Conservation (phyloP, 30 jellyfish, hydroid and myxozoan species). For the Aurelia coerulea region DNA sequence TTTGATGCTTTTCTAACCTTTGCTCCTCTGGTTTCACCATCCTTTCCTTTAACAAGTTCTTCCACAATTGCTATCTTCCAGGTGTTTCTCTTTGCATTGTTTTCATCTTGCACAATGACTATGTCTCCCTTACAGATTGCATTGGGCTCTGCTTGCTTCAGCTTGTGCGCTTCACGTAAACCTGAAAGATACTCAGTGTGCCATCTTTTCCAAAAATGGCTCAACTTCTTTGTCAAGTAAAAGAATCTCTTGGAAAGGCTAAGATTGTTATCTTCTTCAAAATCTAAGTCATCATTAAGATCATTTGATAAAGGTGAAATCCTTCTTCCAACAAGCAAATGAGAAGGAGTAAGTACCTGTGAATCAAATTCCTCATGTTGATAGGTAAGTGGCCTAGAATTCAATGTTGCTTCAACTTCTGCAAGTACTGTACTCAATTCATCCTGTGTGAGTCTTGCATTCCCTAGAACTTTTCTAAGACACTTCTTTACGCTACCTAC, state of each 20-base stretch:
- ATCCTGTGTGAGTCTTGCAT: constrained; percentile 16
- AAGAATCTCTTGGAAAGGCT: constrained; percentile 2
- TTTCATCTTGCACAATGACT: constrained; percentile 53
- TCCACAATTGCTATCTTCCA: constrained; percentile 67
- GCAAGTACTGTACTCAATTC: constrained; percentile 5
- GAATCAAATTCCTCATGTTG: background rate
- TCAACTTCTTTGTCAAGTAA: constrained; percentile 21
- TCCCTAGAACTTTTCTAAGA: constrained; percentile 7
- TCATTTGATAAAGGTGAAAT: background rate
- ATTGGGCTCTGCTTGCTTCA: background rate
- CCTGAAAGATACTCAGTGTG: constrained; percentile 37
- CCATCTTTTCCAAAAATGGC: constrained; percentile 50
- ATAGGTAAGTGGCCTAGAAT: constrained; percentile 16
- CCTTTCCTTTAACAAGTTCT: constrained; percentile 38
- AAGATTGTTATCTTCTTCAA: constrained; percentile 1
- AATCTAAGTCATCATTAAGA: background rate
- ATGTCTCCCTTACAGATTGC: constrained; percentile 26
- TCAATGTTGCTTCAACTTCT: constrained; percentile 25
- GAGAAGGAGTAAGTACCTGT: no score
- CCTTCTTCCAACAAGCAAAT: background rate
- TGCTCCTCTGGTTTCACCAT: constrained; percentile 69
- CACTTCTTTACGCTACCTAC: constrained; percentile 23
- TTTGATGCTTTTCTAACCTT: constrained; percentile 38
- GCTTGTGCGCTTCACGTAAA: constrained; percentile 29
- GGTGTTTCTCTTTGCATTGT: constrained; percentile 8